A percentile compares a stretch with the other conserved stretches of the same genome.
These are phyloP conservation scores for Zhuqinia jingwanae DNA, from an alignment of 2,888 invertebrate species.

Conservation along the genomic window DNA sequence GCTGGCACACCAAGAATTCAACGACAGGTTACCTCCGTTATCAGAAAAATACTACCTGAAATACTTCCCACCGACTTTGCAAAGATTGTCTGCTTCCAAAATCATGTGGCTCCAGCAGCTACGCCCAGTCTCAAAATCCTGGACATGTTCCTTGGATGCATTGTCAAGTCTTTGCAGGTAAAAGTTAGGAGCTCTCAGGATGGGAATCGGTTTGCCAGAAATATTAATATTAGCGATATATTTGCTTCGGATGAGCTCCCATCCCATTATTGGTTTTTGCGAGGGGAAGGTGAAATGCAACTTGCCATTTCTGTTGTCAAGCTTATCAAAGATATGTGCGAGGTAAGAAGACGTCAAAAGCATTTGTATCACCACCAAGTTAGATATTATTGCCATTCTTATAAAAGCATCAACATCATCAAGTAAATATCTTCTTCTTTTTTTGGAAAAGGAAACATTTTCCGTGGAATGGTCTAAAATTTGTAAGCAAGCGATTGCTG, in stretches of 20 bases:
- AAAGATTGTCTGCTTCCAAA: conserved; percentile 83
- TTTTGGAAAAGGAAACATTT: conserved; percentile 87
- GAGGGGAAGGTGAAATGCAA: conserved; percentile 91
- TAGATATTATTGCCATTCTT: no score
- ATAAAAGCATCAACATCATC: no score
- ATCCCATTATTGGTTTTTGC: conserved; percentile 88
- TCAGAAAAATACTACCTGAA: conserved; percentile 94
- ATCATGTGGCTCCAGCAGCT: conserved; percentile 12
- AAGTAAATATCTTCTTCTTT: neutral
- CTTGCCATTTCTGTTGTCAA: conserved; percentile 93
- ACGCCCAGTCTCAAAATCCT: conserved; percentile 86
- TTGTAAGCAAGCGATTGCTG: conserved; percentile 93
- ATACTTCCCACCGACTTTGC: conserved; percentile 92
- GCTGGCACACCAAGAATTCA: conserved; percentile 97
- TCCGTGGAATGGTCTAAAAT: conserved; percentile 92
- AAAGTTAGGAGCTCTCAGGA: conserved; percentile 84
- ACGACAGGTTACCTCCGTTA: conserved; percentile 92
- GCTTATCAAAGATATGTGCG: conserved; percentile 94
- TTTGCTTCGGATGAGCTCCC: conserved; percentile 77
- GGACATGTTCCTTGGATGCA: conserved; percentile 94
- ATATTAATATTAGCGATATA: conserved; percentile 77
- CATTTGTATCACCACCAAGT: neutral
- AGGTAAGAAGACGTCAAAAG: conserved; percentile 83
- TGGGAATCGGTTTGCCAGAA: conserved; percentile 77
- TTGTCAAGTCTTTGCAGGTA: conserved; percentile 94